phyloP scores from a whole-genome alignment of 2,888 invertebrate species.

The Eudemis profundana region DNA sequence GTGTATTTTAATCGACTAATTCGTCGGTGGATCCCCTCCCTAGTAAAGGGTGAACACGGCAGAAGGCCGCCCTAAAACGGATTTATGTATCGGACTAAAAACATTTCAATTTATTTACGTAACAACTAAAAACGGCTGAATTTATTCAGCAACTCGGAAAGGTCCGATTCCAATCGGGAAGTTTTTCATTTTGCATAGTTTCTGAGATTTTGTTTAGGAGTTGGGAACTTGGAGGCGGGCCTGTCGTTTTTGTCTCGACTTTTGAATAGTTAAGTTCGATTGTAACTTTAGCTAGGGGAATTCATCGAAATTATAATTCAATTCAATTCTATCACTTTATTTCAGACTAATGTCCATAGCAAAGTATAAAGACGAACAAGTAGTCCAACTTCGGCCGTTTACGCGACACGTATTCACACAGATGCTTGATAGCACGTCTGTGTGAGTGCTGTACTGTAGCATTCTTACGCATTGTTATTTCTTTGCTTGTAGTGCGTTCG shows the following conservation, averaged over 20 bases:
- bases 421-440: no score
- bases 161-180: conserved; percentile 21
- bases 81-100: conserved; percentile 35
- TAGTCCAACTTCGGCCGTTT: no score
- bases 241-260: not conserved
- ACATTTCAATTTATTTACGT: conserved; percentile 39
- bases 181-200: conserved; percentile 42
- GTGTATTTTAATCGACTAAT: not conserved
- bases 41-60: conserved; percentile 22
- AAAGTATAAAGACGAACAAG: no score
- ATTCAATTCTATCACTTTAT: no score
- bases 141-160: conserved; percentile 24
- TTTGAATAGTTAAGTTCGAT: conserved; percentile 3
- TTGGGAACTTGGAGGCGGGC: not conserved
- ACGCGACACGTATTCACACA: no score
- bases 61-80: conserved; percentile 20
- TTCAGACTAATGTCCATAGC: no score
- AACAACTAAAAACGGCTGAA: conserved; percentile 20
- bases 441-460: no score
- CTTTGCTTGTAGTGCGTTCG: no score
- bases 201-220: conserved; percentile 8
- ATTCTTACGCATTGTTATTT: no score
- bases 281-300: not conserved
- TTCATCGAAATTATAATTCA: no score
- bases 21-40: not conserved